phyloP scores from a whole-genome alignment of 2,113 vertebrate species.

The Eolophus roseicapilla region DNA sequence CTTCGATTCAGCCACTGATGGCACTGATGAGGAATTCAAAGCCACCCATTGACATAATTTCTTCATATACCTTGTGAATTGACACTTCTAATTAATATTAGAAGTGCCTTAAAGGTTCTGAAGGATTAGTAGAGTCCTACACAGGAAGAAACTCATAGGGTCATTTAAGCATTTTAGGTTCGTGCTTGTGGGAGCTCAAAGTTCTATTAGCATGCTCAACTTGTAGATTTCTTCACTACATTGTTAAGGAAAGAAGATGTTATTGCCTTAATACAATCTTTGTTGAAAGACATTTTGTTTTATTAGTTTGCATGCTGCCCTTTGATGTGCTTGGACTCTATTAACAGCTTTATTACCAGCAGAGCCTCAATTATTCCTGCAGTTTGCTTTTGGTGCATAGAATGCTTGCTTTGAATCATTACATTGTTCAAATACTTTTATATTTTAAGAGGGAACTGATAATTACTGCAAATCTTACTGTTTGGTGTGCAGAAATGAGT shows the following conservation, averaged over 20 bases:
- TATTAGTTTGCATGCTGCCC: background rate
- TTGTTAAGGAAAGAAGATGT: background rate
- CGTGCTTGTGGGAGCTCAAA: background rate
- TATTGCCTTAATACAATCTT: background rate
- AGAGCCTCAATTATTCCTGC: conserved; percentile 7
- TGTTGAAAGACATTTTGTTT: background rate
- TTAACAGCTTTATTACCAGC: conserved; percentile 23
- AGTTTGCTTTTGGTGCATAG: background rate
- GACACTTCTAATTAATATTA: background rate
- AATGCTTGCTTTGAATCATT: conserved; percentile 13
- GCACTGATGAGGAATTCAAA: background rate
- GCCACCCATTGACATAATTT: background rate
- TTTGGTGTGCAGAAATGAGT: background rate
- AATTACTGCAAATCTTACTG: conserved; percentile 10
- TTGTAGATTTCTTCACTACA: background rate
- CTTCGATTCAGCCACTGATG: background rate
- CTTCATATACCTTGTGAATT: background rate
- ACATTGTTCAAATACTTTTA: background rate
- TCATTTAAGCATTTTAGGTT: background rate
- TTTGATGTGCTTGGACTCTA: background rate
- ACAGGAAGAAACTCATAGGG: background rate
- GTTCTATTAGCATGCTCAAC: background rate
- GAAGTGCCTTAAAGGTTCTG: background rate
- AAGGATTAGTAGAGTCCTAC: background rate
- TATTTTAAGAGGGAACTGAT: background rate